Conservation (phyloP, 2,888 invertebrate species). For the Apamea epomidion region DNA sequence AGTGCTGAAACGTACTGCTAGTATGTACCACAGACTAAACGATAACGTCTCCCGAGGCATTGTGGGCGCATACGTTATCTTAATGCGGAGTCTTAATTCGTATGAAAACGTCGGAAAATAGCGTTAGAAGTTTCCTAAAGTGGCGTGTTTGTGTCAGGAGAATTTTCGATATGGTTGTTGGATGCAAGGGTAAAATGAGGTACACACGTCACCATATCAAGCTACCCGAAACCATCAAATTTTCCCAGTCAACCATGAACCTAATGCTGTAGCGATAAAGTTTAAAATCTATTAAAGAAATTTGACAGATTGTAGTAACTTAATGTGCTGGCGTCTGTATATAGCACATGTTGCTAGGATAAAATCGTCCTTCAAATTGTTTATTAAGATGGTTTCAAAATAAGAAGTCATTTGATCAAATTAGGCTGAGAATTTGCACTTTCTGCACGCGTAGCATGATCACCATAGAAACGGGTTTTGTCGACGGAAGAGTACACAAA, state of each 20-base stretch:
- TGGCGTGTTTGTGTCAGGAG: constrained; percentile 36
- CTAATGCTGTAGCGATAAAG: too few species aligned
- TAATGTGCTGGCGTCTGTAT: too few species aligned
- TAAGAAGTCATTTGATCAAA: not conserved
- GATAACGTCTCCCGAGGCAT: constrained; percentile 61
- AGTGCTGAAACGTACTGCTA: constrained; percentile 47
- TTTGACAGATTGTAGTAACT: too few species aligned
- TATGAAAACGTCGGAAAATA: constrained; percentile 55
- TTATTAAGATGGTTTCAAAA: not conserved
- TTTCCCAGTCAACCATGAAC: too few species aligned
- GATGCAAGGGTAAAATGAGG: not conserved
- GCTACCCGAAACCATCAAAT: too few species aligned
- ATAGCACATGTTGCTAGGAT: not conserved
- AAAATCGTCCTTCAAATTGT: not conserved
- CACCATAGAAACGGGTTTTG: not conserved
- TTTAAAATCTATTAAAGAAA: too few species aligned
- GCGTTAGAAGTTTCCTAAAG: constrained; percentile 52
- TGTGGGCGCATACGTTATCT: constrained; percentile 62
- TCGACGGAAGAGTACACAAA: not conserved
- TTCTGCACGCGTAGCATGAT: not conserved
- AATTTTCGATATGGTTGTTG: constrained; percentile 14
- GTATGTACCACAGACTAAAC: constrained; percentile 39
- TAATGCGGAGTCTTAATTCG: constrained; percentile 60
- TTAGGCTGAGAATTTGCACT: not conserved
- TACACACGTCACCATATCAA: too few species aligned